Evolutionary conservation across 1,140 invertebrate species (phyloP).

Genomic region (Bombus polaris): DNA sequence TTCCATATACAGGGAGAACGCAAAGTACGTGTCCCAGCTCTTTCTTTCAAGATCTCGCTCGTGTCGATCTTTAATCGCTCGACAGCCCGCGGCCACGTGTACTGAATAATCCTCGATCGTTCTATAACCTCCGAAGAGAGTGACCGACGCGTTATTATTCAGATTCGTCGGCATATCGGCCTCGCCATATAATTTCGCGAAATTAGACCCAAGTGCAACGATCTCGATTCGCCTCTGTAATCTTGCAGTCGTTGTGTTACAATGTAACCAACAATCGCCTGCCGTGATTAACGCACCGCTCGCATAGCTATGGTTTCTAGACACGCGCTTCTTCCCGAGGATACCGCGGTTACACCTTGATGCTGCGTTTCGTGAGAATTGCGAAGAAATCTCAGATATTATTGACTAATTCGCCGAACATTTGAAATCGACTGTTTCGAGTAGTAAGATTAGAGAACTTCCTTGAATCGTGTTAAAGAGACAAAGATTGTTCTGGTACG

Average conservation of each 20-base stretch:
- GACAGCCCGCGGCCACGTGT: background rate
- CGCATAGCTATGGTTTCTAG: background rate
- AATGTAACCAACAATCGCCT: slow-evolving; percentile 14
- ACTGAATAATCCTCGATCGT: background rate
- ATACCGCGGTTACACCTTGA: too few species aligned
- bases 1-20: slow-evolving; percentile 53
- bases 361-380: too few species aligned
- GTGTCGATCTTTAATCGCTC: slow-evolving; percentile 13
- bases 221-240: background rate
- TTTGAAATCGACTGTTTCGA: background rate
- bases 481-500: too few species aligned
- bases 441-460: background rate
- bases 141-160: slow-evolving; percentile 20
- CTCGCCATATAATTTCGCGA: slow-evolving; percentile 44
- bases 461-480: background rate
- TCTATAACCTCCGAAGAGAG: too few species aligned
- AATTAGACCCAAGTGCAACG: slow-evolving; percentile 6
- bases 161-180: background rate
- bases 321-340: slow-evolving; percentile 4
- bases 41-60: slow-evolving; percentile 1
- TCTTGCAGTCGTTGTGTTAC: background rate
- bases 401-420: background rate
- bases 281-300: background rate
- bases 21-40: slow-evolving; percentile 17
- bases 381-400: too few species aligned